Evolutionary conservation across 2,888 invertebrate genomes (phyloP), one percentile per base, ranked within the genome.

Genomic region (Tetropium fuscum): DNA sequence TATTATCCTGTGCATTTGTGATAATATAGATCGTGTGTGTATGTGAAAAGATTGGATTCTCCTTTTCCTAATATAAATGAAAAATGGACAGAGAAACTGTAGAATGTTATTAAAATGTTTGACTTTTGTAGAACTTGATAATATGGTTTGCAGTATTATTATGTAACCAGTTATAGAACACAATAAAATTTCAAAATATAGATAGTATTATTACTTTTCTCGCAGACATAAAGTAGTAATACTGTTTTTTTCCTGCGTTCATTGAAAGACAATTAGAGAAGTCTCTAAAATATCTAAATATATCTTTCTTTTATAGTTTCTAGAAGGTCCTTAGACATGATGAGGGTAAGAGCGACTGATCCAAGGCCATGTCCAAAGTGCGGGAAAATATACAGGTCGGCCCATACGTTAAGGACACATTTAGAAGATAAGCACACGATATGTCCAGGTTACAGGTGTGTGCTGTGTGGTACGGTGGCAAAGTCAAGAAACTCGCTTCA

Each of bases 341-440:
- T 90, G 81, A 87, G 95, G 72, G 94, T 95, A 43, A 87, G 95
- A 75, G 95, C 95, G 6, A 95, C 95, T 15, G 95, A 95, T 83
- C 95, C 95, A 1, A 86, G 95, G 36, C 95, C 95, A 1, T 95
- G 95, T 79, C 95, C 95, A 8, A 94, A 95, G 78, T 95, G 95
- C 80, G 94, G 95, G 38, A 95, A 95, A 84, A 95, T 95, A 78
- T 95, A 95, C 83, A 87, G 95, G 62, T 94, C 94, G 20, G 95
- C 95, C 11, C 95, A 95, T 83, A 95, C 95, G 8, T 84, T 95
- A 71, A 87, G 95, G 66, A 95, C 95, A 19, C 95, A 95, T 81
- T 86, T 95, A 65, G 95, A 95, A 81, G 95, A 95, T 80, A 95
- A 95, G 79, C 95, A 95, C 81, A 95, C 95, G 25, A 90, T 95